Percentiles rank a stretch among this genome's conserved stretches.
These are phyloP conservation scores for Hirudo medicinalis DNA, from an alignment of 1,140 invertebrate genomes.

Conservation along the genomic window DNA sequence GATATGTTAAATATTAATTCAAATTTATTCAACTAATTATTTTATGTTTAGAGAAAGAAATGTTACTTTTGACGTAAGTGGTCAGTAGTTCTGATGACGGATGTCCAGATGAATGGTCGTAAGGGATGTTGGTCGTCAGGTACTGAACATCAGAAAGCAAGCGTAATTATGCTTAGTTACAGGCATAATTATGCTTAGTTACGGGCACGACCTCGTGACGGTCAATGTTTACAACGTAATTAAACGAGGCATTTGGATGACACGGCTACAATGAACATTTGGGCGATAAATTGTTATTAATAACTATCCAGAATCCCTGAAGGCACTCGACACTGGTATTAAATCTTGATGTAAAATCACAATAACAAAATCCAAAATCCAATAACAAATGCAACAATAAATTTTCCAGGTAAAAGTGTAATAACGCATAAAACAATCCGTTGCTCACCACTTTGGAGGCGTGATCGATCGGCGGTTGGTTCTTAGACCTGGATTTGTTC, in stretches of 20 bases:
- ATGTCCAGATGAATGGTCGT: constrained; percentile 67
- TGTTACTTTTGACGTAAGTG: constrained; percentile 92
- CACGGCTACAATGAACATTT: not conserved
- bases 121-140: constrained; percentile 88
- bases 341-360: not conserved
- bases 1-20: too few species aligned
- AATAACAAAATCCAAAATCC: not conserved
- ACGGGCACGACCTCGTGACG: not conserved
- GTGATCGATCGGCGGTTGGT: too few species aligned
- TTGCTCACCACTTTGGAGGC: not conserved
- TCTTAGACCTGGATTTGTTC: too few species aligned
- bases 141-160: constrained; percentile 50
- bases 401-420: not conserved
- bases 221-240: not conserved
- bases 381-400: not conserved
- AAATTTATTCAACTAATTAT: not conserved
- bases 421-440: not conserved
- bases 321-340: not conserved
- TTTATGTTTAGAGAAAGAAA: not conserved
- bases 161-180: not conserved
- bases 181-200: not conserved
- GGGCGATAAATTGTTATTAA: not conserved
- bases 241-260: not conserved
- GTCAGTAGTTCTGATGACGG: constrained; percentile 78
- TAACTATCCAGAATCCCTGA: not conserved